A percentile compares a stretch with the other conserved stretches of the same genome.
Conservation (phyloP, 2,113 vertebrate genomes). For the Petroica traversi region DNA sequence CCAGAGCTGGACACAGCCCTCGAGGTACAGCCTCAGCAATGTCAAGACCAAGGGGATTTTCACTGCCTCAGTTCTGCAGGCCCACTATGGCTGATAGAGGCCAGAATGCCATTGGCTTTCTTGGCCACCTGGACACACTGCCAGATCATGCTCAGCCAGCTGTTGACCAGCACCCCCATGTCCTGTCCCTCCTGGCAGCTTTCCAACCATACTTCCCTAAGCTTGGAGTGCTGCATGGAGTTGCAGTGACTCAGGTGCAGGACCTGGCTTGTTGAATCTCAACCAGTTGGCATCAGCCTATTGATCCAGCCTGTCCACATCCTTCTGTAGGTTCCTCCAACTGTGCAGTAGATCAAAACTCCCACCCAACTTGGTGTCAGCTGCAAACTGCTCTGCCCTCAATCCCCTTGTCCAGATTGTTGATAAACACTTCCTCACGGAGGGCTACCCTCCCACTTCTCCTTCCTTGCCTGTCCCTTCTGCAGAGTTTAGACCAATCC, state of each 20-base stretch:
- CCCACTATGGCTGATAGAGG: not conserved
- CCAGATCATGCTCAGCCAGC: not conserved
- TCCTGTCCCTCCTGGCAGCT: not conserved
- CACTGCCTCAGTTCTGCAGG: not conserved
- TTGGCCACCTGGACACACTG: not conserved
- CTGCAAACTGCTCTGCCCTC: not conserved
- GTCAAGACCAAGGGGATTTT: not conserved
- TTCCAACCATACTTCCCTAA: not conserved
- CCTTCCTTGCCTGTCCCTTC: not conserved
- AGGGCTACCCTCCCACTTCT: not conserved
- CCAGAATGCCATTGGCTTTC: not conserved
- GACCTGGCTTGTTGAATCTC: not conserved
- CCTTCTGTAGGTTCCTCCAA: not conserved
- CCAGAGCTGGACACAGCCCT: no score
- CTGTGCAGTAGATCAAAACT: not conserved
- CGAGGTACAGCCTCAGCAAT: not conserved
- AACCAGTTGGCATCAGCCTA: not conserved
- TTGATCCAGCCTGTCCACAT: not conserved
- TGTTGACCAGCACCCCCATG: not conserved
- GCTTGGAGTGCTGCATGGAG: not conserved
- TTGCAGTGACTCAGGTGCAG: not conserved
- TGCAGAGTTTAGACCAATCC: not conserved
- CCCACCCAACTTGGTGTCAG: not conserved
- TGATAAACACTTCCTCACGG: not conserved
- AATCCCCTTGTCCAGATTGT: not conserved